Percentiles rank a stretch among this genome's conserved stretches.
phyloP scores from a whole-genome alignment of 2,113 vertebrate species.

The Hippocampus mohnikei region DNA sequence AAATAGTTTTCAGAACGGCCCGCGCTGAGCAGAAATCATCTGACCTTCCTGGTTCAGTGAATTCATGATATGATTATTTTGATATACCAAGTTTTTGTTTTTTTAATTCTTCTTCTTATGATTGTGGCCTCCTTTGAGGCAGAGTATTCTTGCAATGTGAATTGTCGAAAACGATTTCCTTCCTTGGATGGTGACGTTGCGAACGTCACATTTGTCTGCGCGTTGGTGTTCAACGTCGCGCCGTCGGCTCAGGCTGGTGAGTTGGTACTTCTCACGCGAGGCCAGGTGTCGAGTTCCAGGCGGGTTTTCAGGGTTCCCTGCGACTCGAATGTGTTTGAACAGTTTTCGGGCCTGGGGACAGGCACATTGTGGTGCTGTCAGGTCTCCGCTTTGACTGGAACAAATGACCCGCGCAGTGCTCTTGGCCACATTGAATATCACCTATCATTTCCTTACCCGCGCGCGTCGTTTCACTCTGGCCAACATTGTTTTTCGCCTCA shows the following conservation, averaged over 20 bases:
- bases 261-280: constrained; percentile 22
- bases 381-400: constrained; percentile 47
- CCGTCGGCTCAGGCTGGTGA: neutral
- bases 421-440: constrained; percentile 47
- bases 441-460: constrained; percentile 43
- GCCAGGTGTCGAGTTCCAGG: constrained; percentile 48
- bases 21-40: too few species aligned
- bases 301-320: constrained; percentile 31
- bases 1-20: too few species aligned
- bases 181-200: too few species aligned
- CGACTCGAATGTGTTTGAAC: constrained; percentile 54
- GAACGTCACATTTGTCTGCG: neutral
- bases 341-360: constrained; percentile 58
- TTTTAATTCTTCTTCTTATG: too few species aligned
- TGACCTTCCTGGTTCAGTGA: too few species aligned
- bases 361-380: constrained; percentile 60
- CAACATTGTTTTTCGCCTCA: constrained; percentile 2
- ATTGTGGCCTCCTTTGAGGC: too few species aligned
- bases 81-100: too few species aligned
- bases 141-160: too few species aligned
- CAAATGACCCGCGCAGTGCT: constrained; percentile 45
- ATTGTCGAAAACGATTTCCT: too few species aligned
- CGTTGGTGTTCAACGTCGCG: neutral
- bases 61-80: too few species aligned
- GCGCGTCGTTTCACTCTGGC: constrained; percentile 13